Base-by-base conservation (phyloP, 1,140 invertebrate genomes). In the Cydia splendana region DNA sequence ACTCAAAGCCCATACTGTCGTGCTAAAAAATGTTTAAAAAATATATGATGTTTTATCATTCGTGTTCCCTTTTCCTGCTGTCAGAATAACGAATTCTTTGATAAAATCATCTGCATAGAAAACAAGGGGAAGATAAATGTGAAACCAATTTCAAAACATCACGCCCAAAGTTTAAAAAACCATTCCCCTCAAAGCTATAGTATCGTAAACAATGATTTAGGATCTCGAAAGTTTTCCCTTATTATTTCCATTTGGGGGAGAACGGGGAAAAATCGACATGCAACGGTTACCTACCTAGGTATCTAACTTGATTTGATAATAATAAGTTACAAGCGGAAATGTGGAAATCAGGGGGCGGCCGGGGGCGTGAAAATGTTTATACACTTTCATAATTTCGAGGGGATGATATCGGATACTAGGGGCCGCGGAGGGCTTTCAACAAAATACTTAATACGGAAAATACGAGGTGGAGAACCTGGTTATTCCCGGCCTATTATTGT, bases 261-360 rank as follows among this genome's bases (percentile, higher is more conserved):
- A 81, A 79, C 20, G 7, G 57, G 20, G 57, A n/a, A 12, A 62
- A 79, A 79, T 80, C 82, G 80, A 83, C 83, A 83, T 84, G 82
- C 83, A 82, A 85, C 82, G 76, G 81, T 85, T 91, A 90, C 90
- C 86, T 83, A 87, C 75, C 71, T 87, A 91, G 86, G 87, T 92
- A 91, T 92, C 88, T 89, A 86, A 83, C 82, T 88, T 92, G 89
- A 93, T 93, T 93, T 92, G 90, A 93, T 93, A 92, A 93, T 92
- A 93, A 93, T 92, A 93, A 89, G 80, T 87, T 88, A 78, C 80
- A 86, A 82, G 80, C 83, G 88, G 85, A 88, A 89, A 86, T 82
- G 85, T 87, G 84, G 87, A 86, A 87, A 90, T 86, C 83, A 86
- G 78, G 84, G 87, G 87, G 84, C 78, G 82, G 79, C 69, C 69